Evolutionary conservation across 2,888 invertebrate genomes (phyloP).

Genomic region (Serrognathus titanus): DNA sequence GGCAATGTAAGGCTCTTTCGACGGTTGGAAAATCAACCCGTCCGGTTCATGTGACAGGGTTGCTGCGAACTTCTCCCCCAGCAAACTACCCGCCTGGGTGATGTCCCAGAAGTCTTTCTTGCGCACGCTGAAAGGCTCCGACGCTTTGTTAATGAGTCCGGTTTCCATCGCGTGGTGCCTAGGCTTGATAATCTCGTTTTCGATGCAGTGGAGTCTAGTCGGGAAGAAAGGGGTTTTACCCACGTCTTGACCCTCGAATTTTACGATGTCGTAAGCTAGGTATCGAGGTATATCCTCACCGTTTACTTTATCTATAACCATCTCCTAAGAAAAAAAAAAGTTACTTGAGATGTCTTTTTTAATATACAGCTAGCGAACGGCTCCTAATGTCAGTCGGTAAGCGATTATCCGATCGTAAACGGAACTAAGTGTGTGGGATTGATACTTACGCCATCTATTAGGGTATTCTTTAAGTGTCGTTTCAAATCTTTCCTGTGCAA

Average conservation of each 20-base stretch:
- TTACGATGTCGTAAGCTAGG: constrained; percentile 91
- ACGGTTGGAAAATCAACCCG: constrained; percentile 96
- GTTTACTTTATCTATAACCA: constrained; percentile 87
- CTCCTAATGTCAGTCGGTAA: too few relatives aligned
- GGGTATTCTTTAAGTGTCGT: constrained; percentile 72
- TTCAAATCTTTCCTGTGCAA: constrained; percentile 68
- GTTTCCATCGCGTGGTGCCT: constrained; percentile 73
- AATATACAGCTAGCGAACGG: not conserved
- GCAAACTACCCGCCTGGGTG: constrained; percentile 62
- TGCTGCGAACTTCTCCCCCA: constrained; percentile 82
- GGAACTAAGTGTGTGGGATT: too few relatives aligned
- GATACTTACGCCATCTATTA: constrained; percentile 81
- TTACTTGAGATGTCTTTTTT: not conserved
- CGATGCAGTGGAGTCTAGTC: constrained; percentile 73
- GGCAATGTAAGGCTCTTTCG: constrained; percentile 76
- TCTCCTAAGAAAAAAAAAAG: constrained; percentile 66
- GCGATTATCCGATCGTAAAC: too few relatives aligned
- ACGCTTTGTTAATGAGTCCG: constrained; percentile 68
- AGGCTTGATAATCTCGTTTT: constrained; percentile 65
- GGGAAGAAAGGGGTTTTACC: constrained; percentile 74
- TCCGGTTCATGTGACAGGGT: constrained; percentile 92
- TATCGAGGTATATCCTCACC: constrained; percentile 79
- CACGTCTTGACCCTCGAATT: constrained; percentile 75
- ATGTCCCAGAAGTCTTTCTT: constrained; percentile 91
- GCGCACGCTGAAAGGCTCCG: constrained; percentile 88